These are phyloP conservation scores for Pipistrellus pygmaeus DNA, from an alignment of 2,797 vertebrate species.

Conservation along the genomic window DNA sequence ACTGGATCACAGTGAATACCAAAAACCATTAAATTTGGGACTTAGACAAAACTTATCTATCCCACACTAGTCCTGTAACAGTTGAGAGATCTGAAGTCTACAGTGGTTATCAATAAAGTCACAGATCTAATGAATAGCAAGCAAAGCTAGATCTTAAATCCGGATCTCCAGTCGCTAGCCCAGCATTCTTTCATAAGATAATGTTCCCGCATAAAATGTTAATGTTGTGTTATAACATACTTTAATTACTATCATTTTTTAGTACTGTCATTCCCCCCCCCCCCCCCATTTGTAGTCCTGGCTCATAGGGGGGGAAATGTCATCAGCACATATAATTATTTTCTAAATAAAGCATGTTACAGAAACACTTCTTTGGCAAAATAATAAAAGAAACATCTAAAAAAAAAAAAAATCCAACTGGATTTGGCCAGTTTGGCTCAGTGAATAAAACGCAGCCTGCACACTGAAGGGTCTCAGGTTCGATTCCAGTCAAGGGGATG, in stretches of 20 bases:
- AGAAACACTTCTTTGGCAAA: slow-evolving; percentile 29
- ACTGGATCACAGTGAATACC: not conserved
- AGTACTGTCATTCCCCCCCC: not conserved
- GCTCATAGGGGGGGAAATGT: not conserved
- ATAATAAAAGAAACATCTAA: not conserved
- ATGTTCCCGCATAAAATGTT: not conserved
- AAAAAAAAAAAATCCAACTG: slow-evolving; percentile 19
- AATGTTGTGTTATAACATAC: slow-evolving; percentile 50
- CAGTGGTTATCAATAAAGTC: slow-evolving; percentile 24
- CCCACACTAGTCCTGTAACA: slow-evolving; percentile 34
- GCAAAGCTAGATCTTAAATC: slow-evolving; percentile 51
- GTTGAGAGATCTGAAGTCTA: slow-evolving; percentile 10
- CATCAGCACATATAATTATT: not conserved
- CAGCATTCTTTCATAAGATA: not conserved
- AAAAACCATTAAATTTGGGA: slow-evolving; percentile 43
- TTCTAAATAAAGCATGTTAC: slow-evolving; percentile 29
- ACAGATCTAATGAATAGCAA: not conserved
- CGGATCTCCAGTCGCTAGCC: not conserved
- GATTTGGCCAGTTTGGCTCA: too few relatives aligned
- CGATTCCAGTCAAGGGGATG: too few relatives aligned
- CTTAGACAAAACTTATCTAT: slow-evolving; percentile 38
- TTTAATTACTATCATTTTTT: slow-evolving; percentile 59
- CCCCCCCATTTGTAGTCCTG: slow-evolving; percentile 29
- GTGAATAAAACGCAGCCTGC: too few relatives aligned
- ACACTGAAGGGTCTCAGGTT: too few relatives aligned